phyloP scores from a whole-genome alignment of 2,113 vertebrate species.

The Mormyrus lacerda region DNA sequence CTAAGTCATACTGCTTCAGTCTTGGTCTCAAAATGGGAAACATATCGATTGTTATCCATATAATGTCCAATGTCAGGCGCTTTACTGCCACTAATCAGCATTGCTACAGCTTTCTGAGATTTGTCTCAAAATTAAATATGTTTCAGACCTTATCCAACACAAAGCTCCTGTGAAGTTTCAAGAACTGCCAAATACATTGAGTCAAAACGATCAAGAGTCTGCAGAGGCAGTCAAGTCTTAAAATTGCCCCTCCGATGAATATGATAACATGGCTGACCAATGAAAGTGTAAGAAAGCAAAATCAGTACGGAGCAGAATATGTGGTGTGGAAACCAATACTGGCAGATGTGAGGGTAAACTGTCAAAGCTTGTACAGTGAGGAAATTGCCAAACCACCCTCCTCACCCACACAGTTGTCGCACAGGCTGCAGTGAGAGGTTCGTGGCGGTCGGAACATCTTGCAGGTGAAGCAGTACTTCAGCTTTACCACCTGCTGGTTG shows the following conservation, averaged over 20 bases:
- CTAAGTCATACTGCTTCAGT: neutral
- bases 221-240: neutral
- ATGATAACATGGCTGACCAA: neutral
- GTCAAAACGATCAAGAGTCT: neutral
- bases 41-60: neutral
- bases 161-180: no score
- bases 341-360: neutral
- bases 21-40: neutral
- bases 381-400: neutral
- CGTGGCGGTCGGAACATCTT: conserved; percentile 90
- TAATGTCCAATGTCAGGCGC: neutral
- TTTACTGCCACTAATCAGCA: neutral
- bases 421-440: conserved; percentile 91
- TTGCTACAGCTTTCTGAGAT: neutral
- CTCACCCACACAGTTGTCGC: conserved; percentile 94
- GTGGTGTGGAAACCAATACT: neutral
- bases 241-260: neutral
- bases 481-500: conserved; percentile 84
- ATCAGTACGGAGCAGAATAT: neutral
- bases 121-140: neutral
- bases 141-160: neutral
- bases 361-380: neutral
- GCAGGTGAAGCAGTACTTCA: conserved; percentile 96
- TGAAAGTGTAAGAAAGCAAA: neutral
- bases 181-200: neutral